These are phyloP conservation scores for Drosophila picticornis DNA, from an alignment of 2,888 invertebrate genomes.

Conservation along the genomic window DNA sequence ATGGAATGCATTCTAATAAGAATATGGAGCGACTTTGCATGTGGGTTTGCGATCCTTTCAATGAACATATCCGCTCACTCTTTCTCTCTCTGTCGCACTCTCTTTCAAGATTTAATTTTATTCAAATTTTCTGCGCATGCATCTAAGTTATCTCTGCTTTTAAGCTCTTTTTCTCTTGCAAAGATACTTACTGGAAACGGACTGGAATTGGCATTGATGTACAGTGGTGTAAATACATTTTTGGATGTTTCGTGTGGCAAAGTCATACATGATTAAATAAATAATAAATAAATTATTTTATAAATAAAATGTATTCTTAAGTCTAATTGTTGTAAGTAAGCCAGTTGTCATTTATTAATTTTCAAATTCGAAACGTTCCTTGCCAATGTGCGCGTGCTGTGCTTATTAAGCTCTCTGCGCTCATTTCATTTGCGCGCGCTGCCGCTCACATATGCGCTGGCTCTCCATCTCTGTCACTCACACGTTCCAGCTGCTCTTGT, in stretches of 20 bases:
- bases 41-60: constrained; percentile 31
- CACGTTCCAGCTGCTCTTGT: constrained; percentile 35
- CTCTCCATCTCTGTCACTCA: constrained; percentile 38
- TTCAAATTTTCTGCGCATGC: constrained; percentile 20
- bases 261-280: neutral
- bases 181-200: constrained; percentile 16
- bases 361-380: constrained; percentile 1
- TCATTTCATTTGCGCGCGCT: constrained; percentile 47
- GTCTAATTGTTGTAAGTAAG: neutral
- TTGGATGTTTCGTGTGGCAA: neutral
- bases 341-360: neutral
- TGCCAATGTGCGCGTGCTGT: constrained; percentile 37
- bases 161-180: constrained; percentile 8
- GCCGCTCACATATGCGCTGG: constrained; percentile 24
- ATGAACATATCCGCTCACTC: constrained; percentile 38
- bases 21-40: constrained; percentile 23
- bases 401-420: constrained; percentile 37
- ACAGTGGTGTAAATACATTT: constrained; percentile 32
- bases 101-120: constrained; percentile 5
- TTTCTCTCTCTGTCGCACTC: constrained; percentile 4
- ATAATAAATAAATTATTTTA: neutral
- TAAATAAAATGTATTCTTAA: neutral
- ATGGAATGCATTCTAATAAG: constrained; percentile 22
- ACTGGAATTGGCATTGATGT: constrained; percentile 7
- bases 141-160: constrained; percentile 20